Percentiles rank a stretch among this genome's conserved stretches.
Evolutionary conservation across 2,797 vertebrate species (phyloP).

Genomic region (Martes flavigula): DNA sequence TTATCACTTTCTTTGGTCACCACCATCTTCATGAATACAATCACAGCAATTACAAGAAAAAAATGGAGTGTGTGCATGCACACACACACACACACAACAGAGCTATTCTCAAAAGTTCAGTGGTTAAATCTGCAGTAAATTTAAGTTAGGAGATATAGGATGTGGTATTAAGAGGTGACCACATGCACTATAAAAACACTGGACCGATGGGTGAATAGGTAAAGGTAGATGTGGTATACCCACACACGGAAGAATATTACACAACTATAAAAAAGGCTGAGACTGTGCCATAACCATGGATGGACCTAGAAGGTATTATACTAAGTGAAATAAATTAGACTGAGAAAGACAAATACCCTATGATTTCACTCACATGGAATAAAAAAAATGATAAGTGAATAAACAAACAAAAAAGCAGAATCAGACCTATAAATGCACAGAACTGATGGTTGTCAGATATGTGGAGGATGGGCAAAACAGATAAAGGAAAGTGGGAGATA

Average conservation of each 20-base stretch:
- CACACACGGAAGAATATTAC: not conserved
- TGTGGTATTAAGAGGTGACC: not conserved
- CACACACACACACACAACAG: not conserved
- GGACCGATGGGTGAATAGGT: not conserved
- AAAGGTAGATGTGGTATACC: not conserved
- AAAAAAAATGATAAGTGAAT: not conserved
- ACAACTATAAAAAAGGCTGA: not conserved
- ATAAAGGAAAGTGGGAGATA: not conserved
- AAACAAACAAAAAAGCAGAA: not conserved
- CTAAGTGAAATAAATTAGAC: not conserved
- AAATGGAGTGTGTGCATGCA: not conserved
- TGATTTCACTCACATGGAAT: not conserved
- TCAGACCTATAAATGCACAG: not conserved
- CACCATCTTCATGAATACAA: conserved; percentile 25
- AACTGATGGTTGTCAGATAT: not conserved
- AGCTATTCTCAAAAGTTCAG: not conserved
- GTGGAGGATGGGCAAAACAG: not conserved
- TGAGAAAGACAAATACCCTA: not conserved
- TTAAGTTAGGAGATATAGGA: not conserved
- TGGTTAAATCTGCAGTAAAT: not conserved
- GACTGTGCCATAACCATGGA: not conserved
- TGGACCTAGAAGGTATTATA: not conserved
- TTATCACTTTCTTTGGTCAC: not conserved
- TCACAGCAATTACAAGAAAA: not conserved
- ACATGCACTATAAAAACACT: not conserved